phyloP scores from a whole-genome alignment of 2,113 vertebrate species.

The Neodontobutis hainanensis region DNA sequence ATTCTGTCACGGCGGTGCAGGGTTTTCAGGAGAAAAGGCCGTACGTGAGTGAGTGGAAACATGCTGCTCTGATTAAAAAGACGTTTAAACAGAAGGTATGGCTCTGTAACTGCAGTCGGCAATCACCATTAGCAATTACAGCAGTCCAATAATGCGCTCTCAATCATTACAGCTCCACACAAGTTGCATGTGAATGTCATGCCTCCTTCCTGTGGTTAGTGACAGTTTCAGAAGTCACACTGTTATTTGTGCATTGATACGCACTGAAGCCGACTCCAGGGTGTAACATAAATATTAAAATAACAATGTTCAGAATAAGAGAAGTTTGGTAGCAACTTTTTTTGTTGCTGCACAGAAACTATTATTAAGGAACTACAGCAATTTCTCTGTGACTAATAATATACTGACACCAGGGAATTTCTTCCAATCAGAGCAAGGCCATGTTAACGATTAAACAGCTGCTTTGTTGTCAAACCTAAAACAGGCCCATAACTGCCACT shows the following conservation, averaged over 20 bases:
- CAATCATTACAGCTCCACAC: not conserved
- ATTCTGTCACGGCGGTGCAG: not conserved
- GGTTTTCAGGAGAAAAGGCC: not conserved
- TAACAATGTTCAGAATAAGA: not conserved
- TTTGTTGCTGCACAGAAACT: not conserved
- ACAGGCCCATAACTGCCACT: too few species aligned
- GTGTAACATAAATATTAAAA: not conserved
- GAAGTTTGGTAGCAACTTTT: not conserved
- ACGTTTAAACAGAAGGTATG: not conserved
- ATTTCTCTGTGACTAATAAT: too few species aligned
- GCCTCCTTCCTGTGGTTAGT: not conserved
- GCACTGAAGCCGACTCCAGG: not conserved
- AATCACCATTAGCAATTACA: slow-evolving; percentile 5
- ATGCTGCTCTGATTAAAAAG: not conserved
- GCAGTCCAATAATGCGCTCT: not conserved
- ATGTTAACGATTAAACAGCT: too few species aligned
- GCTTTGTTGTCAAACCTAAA: too few species aligned
- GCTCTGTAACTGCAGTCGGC: not conserved
- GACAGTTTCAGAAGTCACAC: not conserved
- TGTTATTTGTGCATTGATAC: not conserved
- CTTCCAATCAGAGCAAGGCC: too few species aligned
- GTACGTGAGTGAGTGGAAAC: not conserved
- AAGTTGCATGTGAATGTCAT: not conserved
- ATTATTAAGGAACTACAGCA: not conserved
- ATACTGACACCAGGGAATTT: too few species aligned